These are phyloP conservation scores for Apodemus sylvaticus DNA, from an alignment of 2,113 vertebrate species.

Conservation along the genomic window DNA sequence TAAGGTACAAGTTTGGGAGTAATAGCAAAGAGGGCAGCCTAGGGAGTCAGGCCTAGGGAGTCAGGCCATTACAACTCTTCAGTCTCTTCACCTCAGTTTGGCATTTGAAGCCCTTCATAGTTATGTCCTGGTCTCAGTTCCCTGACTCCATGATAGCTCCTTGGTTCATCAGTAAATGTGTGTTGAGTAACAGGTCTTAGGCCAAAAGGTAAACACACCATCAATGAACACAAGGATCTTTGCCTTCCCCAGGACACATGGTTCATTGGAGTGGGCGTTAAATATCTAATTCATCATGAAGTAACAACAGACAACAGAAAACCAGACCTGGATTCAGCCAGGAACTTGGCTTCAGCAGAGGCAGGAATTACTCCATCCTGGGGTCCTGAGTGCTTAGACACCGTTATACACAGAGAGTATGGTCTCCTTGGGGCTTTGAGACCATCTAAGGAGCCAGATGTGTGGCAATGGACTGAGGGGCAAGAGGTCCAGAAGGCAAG, in stretches of 20 bases:
- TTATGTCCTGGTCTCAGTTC: neutral
- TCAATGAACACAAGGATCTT: neutral
- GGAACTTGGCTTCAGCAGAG: neutral
- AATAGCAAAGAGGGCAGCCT: neutral
- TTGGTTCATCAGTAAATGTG: neutral
- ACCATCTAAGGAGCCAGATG: neutral
- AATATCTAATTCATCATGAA: slow-evolving; percentile 52
- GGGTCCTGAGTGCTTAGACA: neutral
- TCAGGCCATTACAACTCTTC: neutral
- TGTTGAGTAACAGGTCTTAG: neutral
- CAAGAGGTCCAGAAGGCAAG: neutral
- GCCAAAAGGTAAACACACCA: slow-evolving; percentile 40
- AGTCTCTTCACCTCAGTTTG: neutral
- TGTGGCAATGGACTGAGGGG: no score
- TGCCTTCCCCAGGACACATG: neutral
- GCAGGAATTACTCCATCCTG: neutral
- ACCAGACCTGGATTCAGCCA: neutral
- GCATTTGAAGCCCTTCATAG: neutral
- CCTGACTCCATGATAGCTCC: neutral
- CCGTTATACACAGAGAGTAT: neutral
- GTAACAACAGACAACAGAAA: neutral
- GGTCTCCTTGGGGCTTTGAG: no score
- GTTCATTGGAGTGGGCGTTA: slow-evolving; percentile 36
- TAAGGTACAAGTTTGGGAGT: neutral
- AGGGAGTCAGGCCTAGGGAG: neutral